Conservation (phyloP, 2,888 invertebrate species). For the Apamea epomidion region DNA sequence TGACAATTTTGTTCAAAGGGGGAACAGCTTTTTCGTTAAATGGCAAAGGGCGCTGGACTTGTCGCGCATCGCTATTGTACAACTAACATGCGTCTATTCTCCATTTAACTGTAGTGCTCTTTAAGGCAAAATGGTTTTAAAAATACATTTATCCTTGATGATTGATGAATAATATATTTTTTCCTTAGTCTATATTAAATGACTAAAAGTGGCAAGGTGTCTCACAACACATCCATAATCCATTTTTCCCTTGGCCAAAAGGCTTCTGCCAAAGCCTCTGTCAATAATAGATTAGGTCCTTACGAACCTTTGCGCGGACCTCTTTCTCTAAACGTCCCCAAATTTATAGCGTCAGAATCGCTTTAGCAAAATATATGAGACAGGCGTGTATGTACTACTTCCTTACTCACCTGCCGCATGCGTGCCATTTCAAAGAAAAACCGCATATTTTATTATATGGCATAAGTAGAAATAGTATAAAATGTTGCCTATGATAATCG, state of each 20-base stretch:
- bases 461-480: slow-evolving; percentile 3
- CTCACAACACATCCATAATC: slow-evolving; percentile 69
- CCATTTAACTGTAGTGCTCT: background rate
- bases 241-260: slow-evolving; percentile 70
- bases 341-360: slow-evolving; percentile 75
- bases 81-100: background rate
- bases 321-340: slow-evolving; percentile 75
- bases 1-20: background rate
- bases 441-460: slow-evolving; percentile 63
- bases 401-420: slow-evolving; percentile 56
- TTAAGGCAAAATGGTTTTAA: background rate
- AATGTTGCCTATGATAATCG: background rate
- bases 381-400: slow-evolving; percentile 58
- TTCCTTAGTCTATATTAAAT: background rate
- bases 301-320: slow-evolving; percentile 73
- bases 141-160: background rate
- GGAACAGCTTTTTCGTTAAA: background rate
- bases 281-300: slow-evolving; percentile 81
- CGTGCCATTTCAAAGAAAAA: slow-evolving; percentile 64
- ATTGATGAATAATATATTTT: background rate
- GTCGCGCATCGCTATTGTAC: background rate
- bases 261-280: slow-evolving; percentile 72
- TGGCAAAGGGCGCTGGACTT: background rate
- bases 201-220: slow-evolving; percentile 64
- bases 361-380: slow-evolving; percentile 73